Conservation (phyloP, 1,140 invertebrate species). For the Cydia strobilella region DNA sequence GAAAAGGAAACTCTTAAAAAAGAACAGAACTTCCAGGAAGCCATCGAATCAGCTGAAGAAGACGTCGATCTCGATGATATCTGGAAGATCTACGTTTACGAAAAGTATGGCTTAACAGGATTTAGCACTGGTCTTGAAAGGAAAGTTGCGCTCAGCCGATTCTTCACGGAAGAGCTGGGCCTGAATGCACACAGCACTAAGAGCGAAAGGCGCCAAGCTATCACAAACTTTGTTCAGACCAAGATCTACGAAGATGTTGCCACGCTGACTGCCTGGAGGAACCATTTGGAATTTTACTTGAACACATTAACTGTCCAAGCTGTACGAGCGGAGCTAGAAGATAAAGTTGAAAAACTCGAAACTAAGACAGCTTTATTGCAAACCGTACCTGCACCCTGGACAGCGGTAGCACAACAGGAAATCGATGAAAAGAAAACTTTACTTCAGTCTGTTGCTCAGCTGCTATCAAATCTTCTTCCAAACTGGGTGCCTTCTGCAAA, state of each 20-base stretch:
- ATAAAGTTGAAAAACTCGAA: slow-evolving; percentile 58
- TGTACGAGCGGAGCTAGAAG: slow-evolving; percentile 49
- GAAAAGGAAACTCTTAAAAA: slow-evolving; percentile 45
- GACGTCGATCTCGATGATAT: slow-evolving; percentile 61
- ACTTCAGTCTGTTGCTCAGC: slow-evolving; percentile 53
- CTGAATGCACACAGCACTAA: slow-evolving; percentile 62
- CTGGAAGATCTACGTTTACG: slow-evolving; percentile 64
- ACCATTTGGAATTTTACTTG: slow-evolving; percentile 54
- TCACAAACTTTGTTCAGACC: slow-evolving; percentile 58
- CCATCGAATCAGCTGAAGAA: slow-evolving; percentile 53
- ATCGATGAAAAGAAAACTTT: slow-evolving; percentile 58
- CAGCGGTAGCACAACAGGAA: slow-evolving; percentile 44
- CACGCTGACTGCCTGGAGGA: slow-evolving; percentile 49
- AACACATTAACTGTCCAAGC: slow-evolving; percentile 57
- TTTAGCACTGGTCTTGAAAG: slow-evolving; percentile 58
- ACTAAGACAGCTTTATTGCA: slow-evolving; percentile 58
- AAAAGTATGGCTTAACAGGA: slow-evolving; percentile 60
- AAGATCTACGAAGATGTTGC: slow-evolving; percentile 52
- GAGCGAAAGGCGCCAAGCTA: slow-evolving; percentile 58
- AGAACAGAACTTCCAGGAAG: slow-evolving; percentile 41
- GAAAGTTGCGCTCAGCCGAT: slow-evolving; percentile 55
- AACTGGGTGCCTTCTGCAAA: slow-evolving; percentile 48
- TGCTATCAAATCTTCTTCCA: slow-evolving; percentile 54
- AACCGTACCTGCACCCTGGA: slow-evolving; percentile 55
- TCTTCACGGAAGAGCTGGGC: slow-evolving; percentile 61